Conservation (phyloP, 1,140 invertebrate species). For the Papilio polyxenes region DNA sequence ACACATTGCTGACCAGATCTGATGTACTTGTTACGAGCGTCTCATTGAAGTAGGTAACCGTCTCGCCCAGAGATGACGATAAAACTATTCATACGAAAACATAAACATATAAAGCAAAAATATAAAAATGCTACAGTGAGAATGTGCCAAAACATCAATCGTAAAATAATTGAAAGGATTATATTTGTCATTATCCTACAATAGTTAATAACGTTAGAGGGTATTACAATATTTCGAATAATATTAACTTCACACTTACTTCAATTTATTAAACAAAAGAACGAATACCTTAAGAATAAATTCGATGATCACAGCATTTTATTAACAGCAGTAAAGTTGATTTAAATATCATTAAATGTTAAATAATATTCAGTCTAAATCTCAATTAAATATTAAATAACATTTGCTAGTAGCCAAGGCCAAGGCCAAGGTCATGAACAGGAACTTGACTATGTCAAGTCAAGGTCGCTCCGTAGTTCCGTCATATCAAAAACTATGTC, state of each 20-base stretch:
- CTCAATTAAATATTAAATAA: no score
- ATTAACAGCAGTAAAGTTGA: background rate
- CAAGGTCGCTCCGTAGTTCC: constrained; percentile 29
- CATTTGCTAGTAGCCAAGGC: background rate
- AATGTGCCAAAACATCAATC: no score
- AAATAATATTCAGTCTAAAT: no score
- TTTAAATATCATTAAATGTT: background rate
- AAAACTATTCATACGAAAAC: constrained; percentile 58
- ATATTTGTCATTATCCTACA: no score
- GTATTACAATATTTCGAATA: no score
- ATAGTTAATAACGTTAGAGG: no score
- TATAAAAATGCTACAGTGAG: background rate
- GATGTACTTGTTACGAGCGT: constrained; percentile 49
- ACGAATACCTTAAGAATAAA: no score
- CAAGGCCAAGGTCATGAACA: background rate
- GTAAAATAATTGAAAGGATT: no score
- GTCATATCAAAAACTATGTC: constrained; percentile 32
- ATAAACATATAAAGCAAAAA: constrained; percentile 13
- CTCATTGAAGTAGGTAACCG: constrained; percentile 46
- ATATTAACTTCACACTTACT: no score
- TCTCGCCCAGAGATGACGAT: constrained; percentile 66
- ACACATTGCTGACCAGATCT: constrained; percentile 51
- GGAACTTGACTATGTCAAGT: constrained; percentile 8
- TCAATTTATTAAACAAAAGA: no score
- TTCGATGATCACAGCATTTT: background rate